Evolutionary conservation across 2,888 invertebrate genomes (phyloP).

Genomic region (Tipula helvola): DNA sequence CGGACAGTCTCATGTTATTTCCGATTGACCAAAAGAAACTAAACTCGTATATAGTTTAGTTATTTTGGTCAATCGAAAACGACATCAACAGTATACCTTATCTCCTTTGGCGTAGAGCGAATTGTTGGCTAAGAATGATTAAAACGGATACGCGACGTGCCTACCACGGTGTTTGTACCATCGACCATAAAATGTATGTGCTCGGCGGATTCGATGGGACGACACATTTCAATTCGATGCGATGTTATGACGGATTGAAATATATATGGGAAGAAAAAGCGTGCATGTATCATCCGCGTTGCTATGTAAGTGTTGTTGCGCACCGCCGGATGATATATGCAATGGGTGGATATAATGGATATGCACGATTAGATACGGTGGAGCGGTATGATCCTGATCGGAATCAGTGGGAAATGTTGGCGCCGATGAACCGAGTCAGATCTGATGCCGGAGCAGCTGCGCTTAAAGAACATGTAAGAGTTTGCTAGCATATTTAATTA

Average conservation of each 20-base stretch:
- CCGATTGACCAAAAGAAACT: no score
- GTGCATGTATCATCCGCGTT: slow-evolving; percentile 67
- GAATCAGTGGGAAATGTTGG: slow-evolving; percentile 67
- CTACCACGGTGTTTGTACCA: slow-evolving; percentile 63
- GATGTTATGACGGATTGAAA: slow-evolving; percentile 65
- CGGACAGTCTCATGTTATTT: no score
- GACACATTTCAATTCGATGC: slow-evolving; percentile 63
- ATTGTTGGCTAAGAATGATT: slow-evolving; percentile 60
- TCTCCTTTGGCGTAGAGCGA: slow-evolving; percentile 40
- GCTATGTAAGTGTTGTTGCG: slow-evolving; percentile 64
- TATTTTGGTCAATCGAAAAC: background rate
- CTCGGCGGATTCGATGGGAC: slow-evolving; percentile 75
- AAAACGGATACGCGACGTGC: slow-evolving; percentile 61
- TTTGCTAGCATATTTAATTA: background rate
- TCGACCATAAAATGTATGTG: slow-evolving; percentile 60
- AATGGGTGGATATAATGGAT: slow-evolving; percentile 71
- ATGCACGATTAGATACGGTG: slow-evolving; percentile 60
- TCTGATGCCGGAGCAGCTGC: slow-evolving; percentile 68
- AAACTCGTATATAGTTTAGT: background rate
- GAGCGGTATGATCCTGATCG: slow-evolving; percentile 64
- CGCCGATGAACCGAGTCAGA: slow-evolving; percentile 60
- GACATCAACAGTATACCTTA: background rate
- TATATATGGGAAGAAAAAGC: slow-evolving; percentile 65
- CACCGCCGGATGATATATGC: slow-evolving; percentile 64
- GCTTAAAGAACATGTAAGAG: slow-evolving; percentile 45